phyloP scores from a whole-genome alignment of 2,797 vertebrate species.

The Schizothorax lantsangensis region DNA sequence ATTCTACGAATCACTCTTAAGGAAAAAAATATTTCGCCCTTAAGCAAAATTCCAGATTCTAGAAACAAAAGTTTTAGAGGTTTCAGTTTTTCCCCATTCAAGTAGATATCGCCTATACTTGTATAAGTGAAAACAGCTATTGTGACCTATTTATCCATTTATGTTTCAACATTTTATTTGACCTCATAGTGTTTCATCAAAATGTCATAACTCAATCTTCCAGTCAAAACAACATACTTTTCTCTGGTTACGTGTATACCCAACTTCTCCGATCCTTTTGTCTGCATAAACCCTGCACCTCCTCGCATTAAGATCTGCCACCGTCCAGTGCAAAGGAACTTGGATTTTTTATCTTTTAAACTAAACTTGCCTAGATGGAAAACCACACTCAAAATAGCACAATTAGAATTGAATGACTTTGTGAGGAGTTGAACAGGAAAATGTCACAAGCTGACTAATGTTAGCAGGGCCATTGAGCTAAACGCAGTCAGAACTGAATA shows the following conservation, averaged over 20 bases:
- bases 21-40: not conserved
- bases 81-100: not conserved
- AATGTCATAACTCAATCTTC: not conserved
- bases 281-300: not conserved
- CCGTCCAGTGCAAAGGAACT: not conserved
- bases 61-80: not conserved
- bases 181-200: not conserved
- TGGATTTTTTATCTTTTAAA: not conserved
- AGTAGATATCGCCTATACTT: not conserved
- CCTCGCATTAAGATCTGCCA: not conserved
- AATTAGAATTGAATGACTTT: not conserved
- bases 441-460: conserved; percentile 12
- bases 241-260: not conserved
- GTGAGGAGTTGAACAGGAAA: conserved; percentile 1
- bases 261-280: not conserved
- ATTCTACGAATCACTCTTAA: too few species aligned
- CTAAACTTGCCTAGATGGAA: not conserved
- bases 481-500: conserved; percentile 14
- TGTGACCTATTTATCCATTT: not conserved
- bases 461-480: conserved; percentile 28
- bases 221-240: not conserved
- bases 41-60: not conserved
- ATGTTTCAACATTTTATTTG: not conserved
- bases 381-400: not conserved
- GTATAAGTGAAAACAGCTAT: not conserved